Evolutionary conservation across 2,113 vertebrate genomes (phyloP).

Genomic region (Syngnathus scovelli): DNA sequence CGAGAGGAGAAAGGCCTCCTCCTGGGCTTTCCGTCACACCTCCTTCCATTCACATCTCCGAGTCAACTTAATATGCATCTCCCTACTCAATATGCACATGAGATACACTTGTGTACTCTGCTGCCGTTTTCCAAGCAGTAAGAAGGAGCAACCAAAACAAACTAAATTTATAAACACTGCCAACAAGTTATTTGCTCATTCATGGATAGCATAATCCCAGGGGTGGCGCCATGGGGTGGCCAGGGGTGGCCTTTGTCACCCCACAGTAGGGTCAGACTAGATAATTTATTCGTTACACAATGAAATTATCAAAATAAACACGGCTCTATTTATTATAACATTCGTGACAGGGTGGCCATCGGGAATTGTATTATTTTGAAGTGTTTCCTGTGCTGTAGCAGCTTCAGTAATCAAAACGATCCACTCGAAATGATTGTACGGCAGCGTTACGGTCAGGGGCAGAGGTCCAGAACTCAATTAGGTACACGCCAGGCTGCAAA

Average conservation of each 20-base stretch:
- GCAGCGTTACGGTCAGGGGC: slow-evolving; percentile 49
- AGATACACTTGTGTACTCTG: neutral
- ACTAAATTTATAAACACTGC: neutral
- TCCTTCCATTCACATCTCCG: slow-evolving; percentile 70
- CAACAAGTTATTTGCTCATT: too few relatives aligned
- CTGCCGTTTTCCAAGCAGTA: neutral
- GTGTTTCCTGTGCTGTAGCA: too few relatives aligned
- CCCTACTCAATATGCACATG: slow-evolving; percentile 3
- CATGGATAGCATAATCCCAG: too few relatives aligned
- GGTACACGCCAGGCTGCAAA: slow-evolving; percentile 43
- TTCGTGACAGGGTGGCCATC: too few relatives aligned
- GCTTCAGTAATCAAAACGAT: slow-evolving; percentile 45
- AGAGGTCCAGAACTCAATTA: slow-evolving; percentile 57
- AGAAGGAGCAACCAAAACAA: neutral
- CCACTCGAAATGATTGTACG: slow-evolving; percentile 31
- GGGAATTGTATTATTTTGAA: too few relatives aligned
- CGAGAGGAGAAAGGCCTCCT: slow-evolving; percentile 81
- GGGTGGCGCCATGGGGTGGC: too few relatives aligned
- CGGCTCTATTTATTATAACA: too few relatives aligned
- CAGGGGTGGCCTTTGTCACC: too few relatives aligned
- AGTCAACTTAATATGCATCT: slow-evolving; percentile 10
- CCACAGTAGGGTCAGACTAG: too few relatives aligned
- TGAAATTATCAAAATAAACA: too few relatives aligned
- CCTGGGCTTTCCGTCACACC: slow-evolving; percentile 77
- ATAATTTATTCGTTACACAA: too few relatives aligned